phyloP scores from a whole-genome alignment of 30 jellyfish, hydroid and myxozoan genomes.

The Sanderia malayensis region DNA sequence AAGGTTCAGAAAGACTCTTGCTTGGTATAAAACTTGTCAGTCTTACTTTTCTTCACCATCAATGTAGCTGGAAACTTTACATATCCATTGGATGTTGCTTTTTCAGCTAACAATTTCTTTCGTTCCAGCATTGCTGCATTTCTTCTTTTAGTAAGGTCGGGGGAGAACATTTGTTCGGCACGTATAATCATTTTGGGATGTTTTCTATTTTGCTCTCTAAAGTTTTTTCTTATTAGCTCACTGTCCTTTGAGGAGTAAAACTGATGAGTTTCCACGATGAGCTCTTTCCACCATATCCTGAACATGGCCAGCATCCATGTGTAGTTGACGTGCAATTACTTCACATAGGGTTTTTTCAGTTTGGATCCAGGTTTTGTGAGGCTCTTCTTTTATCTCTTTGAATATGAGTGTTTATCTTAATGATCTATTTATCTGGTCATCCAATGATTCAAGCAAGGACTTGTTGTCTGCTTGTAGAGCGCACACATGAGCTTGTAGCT shows the following conservation, averaged over 20 bases:
- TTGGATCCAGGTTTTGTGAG: conserved; percentile 17
- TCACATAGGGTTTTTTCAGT: conserved; percentile 12
- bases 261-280: conserved; percentile 12
- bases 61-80: background rate
- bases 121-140: conserved; percentile 13
- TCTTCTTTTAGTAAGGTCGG: conserved; percentile 21
- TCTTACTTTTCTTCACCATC: conserved; percentile 1
- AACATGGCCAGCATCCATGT: conserved; percentile 4
- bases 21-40: conserved; percentile 6
- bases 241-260: conserved; percentile 4
- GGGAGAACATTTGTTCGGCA: conserved; percentile 22
- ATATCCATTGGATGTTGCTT: conserved; percentile 5
- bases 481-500: conserved; percentile 1
- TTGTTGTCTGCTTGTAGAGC: conserved; percentile 13
- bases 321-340: conserved; percentile 8
- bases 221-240: conserved; percentile 11
- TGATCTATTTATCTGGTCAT: conserved; percentile 19
- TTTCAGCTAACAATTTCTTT: background rate
- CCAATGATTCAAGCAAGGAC: conserved; percentile 3
- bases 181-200: conserved; percentile 12
- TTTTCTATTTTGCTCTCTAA: background rate
- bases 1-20: background rate
- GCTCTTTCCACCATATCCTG: conserved; percentile 24
- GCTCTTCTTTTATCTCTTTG: conserved; percentile 28
- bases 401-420: conserved; percentile 6